Percentiles rank a stretch among this genome's conserved stretches.
Conservation (phyloP, 2,797 vertebrate species). For the Loriculus beryllinus region DNA sequence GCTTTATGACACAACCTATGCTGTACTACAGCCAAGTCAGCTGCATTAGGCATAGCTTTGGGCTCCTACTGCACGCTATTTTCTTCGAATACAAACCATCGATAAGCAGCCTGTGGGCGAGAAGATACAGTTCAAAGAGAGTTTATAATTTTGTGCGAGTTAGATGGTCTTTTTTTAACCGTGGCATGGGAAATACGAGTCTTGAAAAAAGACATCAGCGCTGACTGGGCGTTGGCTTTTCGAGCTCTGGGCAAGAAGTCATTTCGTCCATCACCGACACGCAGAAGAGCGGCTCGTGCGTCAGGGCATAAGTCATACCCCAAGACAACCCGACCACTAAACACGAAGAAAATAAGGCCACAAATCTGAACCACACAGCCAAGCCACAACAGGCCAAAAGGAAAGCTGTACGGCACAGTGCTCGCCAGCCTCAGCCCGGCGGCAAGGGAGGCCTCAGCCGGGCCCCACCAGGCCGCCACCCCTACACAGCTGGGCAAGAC, state of each 20-base stretch:
- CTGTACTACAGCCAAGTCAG: background rate
- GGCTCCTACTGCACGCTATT: background rate
- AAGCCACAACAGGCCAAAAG: background rate
- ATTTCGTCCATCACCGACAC: background rate
- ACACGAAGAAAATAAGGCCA: background rate
- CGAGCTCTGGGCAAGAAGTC: background rate
- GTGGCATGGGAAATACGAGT: fast-evolving
- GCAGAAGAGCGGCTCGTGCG: background rate
- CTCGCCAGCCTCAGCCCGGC: background rate
- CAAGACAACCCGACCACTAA: too few relatives aligned
- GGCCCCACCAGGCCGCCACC: background rate
- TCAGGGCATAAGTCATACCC: background rate
- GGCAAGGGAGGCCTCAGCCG: background rate
- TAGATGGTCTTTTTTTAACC: background rate
- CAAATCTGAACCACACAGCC: background rate
- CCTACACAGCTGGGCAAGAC: background rate
- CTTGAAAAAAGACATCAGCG: background rate
- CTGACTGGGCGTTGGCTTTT: background rate
- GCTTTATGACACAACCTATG: background rate
- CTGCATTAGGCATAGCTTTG: fast-evolving
- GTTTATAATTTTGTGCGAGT: fast-evolving
- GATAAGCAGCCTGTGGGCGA: fast-evolving
- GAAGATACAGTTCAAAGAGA: fast-evolving
- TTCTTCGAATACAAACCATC: fast-evolving
- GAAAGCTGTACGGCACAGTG: fast-evolving